Conservation (phyloP, 2,888 invertebrate species). For the Heliconius cydno region DNA sequence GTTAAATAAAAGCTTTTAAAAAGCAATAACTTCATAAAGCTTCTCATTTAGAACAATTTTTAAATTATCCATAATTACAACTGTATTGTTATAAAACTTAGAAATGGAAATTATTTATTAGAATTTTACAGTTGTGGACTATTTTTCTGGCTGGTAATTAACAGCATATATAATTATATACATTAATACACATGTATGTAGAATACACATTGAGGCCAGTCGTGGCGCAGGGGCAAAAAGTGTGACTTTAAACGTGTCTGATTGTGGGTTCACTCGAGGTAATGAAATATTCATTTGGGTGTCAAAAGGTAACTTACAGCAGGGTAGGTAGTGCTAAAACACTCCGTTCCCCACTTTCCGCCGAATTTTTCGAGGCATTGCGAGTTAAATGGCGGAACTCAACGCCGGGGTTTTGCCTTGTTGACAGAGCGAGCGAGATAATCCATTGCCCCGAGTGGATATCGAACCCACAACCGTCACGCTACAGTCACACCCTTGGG, state of each 20-base stretch:
- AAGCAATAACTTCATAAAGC: no score
- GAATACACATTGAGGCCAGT: no score
- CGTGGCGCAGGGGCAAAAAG: no score
- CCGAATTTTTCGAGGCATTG: neutral
- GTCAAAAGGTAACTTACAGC: no score
- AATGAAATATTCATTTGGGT: no score
- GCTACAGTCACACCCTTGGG: neutral
- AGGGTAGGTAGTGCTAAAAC: no score
- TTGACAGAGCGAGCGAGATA: neutral
- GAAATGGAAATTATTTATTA: neutral
- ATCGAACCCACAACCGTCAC: neutral
- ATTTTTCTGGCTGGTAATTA: neutral
- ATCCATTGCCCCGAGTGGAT: neutral
- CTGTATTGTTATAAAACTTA: neutral
- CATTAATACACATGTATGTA: no score
- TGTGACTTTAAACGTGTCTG: no score
- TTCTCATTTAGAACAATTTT: neutral
- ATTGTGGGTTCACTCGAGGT: no score
- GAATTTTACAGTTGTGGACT: neutral
- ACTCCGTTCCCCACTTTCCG: neutral
- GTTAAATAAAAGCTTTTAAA: no score
- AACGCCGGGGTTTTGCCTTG: neutral
- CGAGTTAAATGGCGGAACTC: neutral
- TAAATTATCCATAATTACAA: slow-evolving; percentile 2
- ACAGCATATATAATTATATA: no score